Evolutionary conservation across 2,797 vertebrate genomes (phyloP), one percentile per base, ranked within the genome.

Genomic region (Coreius guichenoti): DNA sequence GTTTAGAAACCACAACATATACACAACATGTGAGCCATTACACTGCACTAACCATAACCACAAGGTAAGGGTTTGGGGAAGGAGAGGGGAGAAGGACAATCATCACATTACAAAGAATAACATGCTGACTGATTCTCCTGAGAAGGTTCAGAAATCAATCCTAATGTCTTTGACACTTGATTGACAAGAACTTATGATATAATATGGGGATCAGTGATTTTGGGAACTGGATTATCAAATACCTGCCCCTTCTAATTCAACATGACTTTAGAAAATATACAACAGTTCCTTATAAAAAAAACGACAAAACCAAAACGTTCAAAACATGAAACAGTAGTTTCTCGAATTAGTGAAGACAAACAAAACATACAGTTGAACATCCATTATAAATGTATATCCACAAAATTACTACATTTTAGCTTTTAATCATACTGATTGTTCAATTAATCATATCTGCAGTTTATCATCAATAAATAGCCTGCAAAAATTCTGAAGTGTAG

Each of bases 1-100:
- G 94, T 94, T 96, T 97, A 95, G 96, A 95, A 93, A 94, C 90
- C 94, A 95, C 94, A 75, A 95, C 94, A 95, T 92, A 93, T 93
- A 95, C 92, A 89, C 93, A 93, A 94, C 92, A 94, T 92, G 91
- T 90, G 91, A 95, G 94, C 94, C 90, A 92, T 94, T 94, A 94
- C 93, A 94, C 92, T 88, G 89, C 90, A 65, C 88, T 82, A 82
- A 61, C 49, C 80, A 91, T 93, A 92, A 92, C 92, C 92, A 92
- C 91, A 19, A 90, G 92, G 91, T 88, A 21, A 56, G 81, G 84
- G 69, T 19, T 80, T 73, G 54, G 86, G 77, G 65, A 68, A 70
- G 82, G 84, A 65, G 19, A 83, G 79, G 86, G 86, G 68, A 68
- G 56, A 83, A 83, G 73, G 78, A 87, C 86, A 83, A 47, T 80